A percentile compares a stretch with the other conserved stretches of the same genome.
These are phyloP conservation scores for Lucilia sericata DNA, from an alignment of 1,140 invertebrate species.

Conservation along the genomic window DNA sequence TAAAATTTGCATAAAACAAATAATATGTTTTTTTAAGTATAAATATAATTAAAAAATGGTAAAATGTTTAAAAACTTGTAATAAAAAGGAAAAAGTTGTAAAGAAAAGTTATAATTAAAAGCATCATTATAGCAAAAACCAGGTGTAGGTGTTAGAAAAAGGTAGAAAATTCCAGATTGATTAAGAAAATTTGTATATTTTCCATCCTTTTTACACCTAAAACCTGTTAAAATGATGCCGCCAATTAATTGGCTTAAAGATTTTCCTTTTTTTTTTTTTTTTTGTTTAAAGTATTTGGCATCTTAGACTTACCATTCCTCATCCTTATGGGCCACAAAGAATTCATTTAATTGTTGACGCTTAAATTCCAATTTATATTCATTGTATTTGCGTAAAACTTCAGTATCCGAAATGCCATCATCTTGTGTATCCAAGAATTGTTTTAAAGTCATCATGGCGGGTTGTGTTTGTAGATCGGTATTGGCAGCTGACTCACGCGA, in stretches of 20 bases:
- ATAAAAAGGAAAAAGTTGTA: no score
- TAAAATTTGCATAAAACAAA: constrained; percentile 44
- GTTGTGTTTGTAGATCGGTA: constrained; percentile 74
- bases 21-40: background rate
- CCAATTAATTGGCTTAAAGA: no score
- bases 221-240: no score
- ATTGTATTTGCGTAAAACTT: constrained; percentile 97
- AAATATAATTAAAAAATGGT: background rate
- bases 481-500: constrained; percentile 51
- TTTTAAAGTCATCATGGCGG: constrained; percentile 97
- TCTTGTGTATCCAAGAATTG: constrained; percentile 96
- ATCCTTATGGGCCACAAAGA: constrained; percentile 98
- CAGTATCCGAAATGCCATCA: constrained; percentile 96
- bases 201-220: no score
- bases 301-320: constrained; percentile 93
- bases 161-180: no score
- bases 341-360: constrained; percentile 96
- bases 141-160: no score
- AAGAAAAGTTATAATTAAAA: no score
- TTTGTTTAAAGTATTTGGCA: no score
- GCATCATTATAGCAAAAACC: no score
- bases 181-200: no score
- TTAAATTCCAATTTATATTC: constrained; percentile 98
- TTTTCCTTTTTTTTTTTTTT: no score
- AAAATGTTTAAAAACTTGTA: background rate